Conservation (phyloP, 2,888 invertebrate genomes). For the Pollenia griseotomentosa region DNA sequence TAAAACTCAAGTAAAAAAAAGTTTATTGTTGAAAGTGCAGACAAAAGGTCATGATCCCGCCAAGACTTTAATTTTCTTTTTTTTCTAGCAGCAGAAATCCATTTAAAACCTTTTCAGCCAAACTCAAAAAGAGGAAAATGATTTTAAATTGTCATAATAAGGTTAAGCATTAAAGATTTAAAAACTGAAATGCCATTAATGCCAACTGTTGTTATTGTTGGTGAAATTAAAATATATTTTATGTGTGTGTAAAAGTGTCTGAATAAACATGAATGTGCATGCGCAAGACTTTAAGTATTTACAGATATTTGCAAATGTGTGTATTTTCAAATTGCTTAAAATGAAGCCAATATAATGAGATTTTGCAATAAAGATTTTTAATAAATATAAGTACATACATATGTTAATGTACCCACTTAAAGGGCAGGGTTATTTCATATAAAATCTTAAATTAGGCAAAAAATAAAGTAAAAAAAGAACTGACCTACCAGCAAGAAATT, state of each 20-base stretch:
- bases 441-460: no score
- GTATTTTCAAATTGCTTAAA: not conserved
- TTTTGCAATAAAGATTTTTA: not conserved
- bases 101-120: not conserved
- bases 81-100: not conserved
- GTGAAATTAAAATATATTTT: not conserved
- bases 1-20: not conserved
- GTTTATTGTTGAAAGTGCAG: not conserved
- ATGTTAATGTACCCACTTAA: not conserved
- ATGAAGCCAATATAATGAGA: slow-evolving; percentile 8
- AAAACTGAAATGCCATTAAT: not conserved
- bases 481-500: no score
- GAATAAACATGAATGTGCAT: no score
- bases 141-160: slow-evolving; percentile 11
- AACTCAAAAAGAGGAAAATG: not conserved
- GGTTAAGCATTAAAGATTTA: slow-evolving; percentile 12
- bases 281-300: no score
- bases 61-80: no score
- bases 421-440: not conserved
- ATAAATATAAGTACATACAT: not conserved
- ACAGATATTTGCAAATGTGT: not conserved
- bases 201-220: not conserved
- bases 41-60: not conserved
- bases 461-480: no score
- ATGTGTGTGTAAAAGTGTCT: not conserved